Percentiles rank a stretch among this genome's conserved stretches.
phyloP scores from a whole-genome alignment of 2,888 invertebrate genomes.

The Tipula helvola region DNA sequence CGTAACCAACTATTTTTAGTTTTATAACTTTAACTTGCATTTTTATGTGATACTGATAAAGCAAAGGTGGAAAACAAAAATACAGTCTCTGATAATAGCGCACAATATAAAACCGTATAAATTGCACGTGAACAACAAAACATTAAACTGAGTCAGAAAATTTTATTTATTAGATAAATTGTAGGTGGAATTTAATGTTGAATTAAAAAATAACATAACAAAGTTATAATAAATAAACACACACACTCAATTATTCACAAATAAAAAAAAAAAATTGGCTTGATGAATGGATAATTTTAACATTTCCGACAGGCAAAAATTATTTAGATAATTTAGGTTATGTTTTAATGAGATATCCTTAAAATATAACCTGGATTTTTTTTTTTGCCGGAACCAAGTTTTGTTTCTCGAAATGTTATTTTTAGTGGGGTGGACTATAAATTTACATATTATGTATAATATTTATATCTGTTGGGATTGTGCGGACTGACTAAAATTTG shows the following conservation, averaged over 20 bases:
- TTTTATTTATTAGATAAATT: not conserved
- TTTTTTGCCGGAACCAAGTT: not conserved
- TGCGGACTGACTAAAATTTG: too few species aligned
- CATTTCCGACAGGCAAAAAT: not conserved
- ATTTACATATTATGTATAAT: too few species aligned
- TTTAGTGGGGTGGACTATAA: not conserved
- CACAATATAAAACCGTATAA: not conserved
- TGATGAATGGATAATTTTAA: not conserved
- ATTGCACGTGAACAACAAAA: not conserved
- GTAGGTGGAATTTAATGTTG: not conserved
- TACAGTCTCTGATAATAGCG: not conserved
- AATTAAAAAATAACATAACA: not conserved
- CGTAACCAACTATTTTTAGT: not conserved
- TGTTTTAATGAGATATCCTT: not conserved
- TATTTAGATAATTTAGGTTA: not conserved
- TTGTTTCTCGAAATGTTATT: not conserved
- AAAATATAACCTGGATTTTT: not conserved
- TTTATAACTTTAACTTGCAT: not conserved
- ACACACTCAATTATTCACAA: not conserved
- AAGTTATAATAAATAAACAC: not conserved
- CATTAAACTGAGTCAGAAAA: not conserved
- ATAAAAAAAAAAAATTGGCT: not conserved
- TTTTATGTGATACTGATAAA: not conserved
- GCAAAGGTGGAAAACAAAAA: not conserved
- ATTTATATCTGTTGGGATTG: too few species aligned